Conservation (phyloP, 53 echinoderm and acorn worm genomes). For the Patiria pectinifera region DNA sequence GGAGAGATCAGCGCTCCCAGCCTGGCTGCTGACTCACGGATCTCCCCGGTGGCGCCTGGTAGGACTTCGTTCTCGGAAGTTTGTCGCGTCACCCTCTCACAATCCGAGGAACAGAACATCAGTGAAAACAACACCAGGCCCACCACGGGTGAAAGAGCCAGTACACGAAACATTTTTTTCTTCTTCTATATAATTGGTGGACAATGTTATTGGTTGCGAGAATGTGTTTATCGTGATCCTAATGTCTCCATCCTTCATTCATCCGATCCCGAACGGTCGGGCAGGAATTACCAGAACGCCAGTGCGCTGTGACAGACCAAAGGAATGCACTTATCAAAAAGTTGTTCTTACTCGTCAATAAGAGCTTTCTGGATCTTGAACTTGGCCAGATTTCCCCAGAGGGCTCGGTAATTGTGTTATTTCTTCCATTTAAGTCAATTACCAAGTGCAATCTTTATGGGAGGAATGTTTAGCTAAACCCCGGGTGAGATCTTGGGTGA, state of each 20-base stretch:
- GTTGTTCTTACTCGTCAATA: not conserved
- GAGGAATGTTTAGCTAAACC: slow-evolving; percentile 52
- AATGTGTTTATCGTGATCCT: not conserved
- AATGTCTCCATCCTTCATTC: not conserved
- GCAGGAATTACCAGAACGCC: not conserved
- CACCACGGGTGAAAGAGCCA: not conserved
- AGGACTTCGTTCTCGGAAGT: not conserved
- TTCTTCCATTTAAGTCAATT: slow-evolving; percentile 63
- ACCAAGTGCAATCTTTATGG: slow-evolving; percentile 41
- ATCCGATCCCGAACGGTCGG: not conserved
- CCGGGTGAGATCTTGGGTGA: not conserved
- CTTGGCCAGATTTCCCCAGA: slow-evolving; percentile 41
- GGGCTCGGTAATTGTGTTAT: slow-evolving; percentile 57
- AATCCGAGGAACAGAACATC: not conserved
- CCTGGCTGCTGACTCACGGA: slow-evolving; percentile 27
- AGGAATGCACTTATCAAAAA: not conserved
- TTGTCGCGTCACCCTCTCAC: slow-evolving; percentile 2
- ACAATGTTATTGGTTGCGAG: not conserved
- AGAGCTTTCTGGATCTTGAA: slow-evolving; percentile 16
- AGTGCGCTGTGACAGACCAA: not conserved
- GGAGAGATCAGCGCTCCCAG: slow-evolving; percentile 13
- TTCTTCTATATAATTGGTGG: not conserved
- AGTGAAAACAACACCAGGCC: not conserved
- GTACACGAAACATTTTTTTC: slow-evolving; percentile 1
- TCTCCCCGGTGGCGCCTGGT: not conserved